A percentile compares a stretch with the other conserved stretches of the same genome.
phyloP scores from a whole-genome alignment of 2,888 invertebrate species.

The Acrocyrtus sp. region DNA sequence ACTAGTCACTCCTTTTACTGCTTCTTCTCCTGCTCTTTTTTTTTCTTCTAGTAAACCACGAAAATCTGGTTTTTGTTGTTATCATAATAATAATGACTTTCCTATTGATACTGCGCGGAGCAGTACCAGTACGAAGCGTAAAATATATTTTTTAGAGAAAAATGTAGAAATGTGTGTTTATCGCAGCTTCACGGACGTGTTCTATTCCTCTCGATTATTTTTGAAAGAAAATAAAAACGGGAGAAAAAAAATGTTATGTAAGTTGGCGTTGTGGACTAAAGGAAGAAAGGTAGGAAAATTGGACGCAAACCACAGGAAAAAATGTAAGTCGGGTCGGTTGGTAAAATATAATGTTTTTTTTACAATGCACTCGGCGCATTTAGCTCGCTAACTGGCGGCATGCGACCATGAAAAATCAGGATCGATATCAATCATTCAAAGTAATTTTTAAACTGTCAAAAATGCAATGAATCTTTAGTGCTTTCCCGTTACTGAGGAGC shows the following conservation, averaged over 20 bases:
- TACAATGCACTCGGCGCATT: too few species aligned
- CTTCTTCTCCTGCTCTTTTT: too few species aligned
- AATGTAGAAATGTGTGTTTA: not conserved
- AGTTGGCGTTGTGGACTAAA: too few species aligned
- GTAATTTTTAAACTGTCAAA: conserved; percentile 51
- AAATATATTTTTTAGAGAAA: not conserved
- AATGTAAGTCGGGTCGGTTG: too few species aligned
- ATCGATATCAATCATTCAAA: conserved; percentile 52
- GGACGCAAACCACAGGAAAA: too few species aligned
- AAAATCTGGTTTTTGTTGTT: conserved; percentile 49
- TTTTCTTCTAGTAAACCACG: conserved; percentile 10
- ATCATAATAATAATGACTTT: not conserved
- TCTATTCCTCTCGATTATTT: too few species aligned
- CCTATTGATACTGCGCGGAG: conserved; percentile 23
- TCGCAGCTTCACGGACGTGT: conserved; percentile 23
- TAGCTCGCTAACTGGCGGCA: conserved; percentile 51
- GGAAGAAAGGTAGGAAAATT: too few species aligned
- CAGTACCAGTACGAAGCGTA: too few species aligned
- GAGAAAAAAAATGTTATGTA: too few species aligned
- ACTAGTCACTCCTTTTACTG: not conserved
- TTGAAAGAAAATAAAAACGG: too few species aligned
- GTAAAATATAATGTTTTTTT: too few species aligned
- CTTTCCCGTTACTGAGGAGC: conserved; percentile 40
- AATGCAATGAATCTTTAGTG: conserved; percentile 49
- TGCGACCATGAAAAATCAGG: conserved; percentile 54